Evolutionary conservation across 2,113 vertebrate genomes (phyloP), one percentile per base, ranked within the genome.

Genomic region (Mungos mungo): DNA sequence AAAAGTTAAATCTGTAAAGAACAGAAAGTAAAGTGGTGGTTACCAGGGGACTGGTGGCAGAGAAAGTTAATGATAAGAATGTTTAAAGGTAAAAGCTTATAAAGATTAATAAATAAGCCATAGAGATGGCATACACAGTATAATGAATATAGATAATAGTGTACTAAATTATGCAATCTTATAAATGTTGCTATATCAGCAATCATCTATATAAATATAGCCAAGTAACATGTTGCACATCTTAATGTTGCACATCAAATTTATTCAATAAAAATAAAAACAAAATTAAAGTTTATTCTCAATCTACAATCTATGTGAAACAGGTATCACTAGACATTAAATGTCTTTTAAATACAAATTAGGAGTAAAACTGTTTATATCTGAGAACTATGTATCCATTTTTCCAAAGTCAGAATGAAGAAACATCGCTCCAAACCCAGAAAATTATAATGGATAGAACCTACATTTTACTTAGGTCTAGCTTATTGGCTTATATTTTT

Each of bases 401-500:
- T 84, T 90, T 95, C 35, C 52, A 19, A 83, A 94, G 21, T 96
- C 72, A 90, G 57, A 93, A 91, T 95, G 47, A 94, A 93, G 31
- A 81, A 93, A 85, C 33, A 18, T 35, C 81, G 13, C 33, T 35
- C 76, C 69, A 35, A 97, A 60, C 35, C 4, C 45, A 95, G 52
- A 93, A 95, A 96, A 96, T 86, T 77, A 63, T n/a, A 95, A 77
- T 77, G 50, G 27, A 41, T 38, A 86, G 47, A 89, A 94, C 72
- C 9, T 81, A 86, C 21, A 68, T 93, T 97, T 97, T 96, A 96
- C n/a, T 88, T 91, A 93, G 33, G 27, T 83, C 23, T 95, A 90
- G 66, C 66, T 97, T 96, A 93, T 65, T 88, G 96, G 72, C 82
- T 96, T 97, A 95, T 86, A 97, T 97, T 96, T 97, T 95, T 83